phyloP scores from a whole-genome alignment of 2,113 vertebrate genomes.

The Glaucomys volans region DNA sequence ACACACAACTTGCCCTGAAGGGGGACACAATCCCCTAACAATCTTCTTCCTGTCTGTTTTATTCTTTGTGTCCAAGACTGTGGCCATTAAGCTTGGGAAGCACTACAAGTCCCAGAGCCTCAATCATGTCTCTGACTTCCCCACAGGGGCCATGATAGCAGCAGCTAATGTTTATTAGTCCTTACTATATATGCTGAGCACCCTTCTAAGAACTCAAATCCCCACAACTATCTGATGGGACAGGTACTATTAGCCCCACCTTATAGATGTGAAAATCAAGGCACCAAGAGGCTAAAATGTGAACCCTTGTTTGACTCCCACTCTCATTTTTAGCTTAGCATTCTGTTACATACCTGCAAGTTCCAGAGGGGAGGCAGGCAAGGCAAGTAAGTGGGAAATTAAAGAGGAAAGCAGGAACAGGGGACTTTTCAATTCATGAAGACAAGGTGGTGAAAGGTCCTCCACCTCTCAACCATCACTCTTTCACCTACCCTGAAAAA shows the following conservation, averaged over 20 bases:
- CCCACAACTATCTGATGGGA: neutral
- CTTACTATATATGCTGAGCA: neutral
- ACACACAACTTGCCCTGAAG: neutral
- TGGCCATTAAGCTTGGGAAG: neutral
- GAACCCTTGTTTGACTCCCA: neutral
- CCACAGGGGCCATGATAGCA: neutral
- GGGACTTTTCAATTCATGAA: neutral
- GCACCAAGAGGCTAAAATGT: neutral
- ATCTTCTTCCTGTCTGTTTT: neutral
- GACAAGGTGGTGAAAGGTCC: neutral
- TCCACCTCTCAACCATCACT: neutral
- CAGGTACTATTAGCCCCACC: neutral
- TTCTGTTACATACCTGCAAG: neutral
- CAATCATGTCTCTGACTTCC: neutral
- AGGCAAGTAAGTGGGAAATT: neutral
- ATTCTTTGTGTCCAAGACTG: neutral
- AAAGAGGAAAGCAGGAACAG: neutral
- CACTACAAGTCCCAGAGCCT: neutral
- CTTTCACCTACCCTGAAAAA: neutral
- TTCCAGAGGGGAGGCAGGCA: neutral
- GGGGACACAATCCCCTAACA: neutral
- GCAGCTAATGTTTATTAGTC: neutral
- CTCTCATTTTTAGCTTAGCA: neutral
- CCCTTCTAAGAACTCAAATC: neutral
- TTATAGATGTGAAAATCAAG: neutral